phyloP scores from a whole-genome alignment of 2,113 vertebrate genomes.

The Seriola dumerili region DNA sequence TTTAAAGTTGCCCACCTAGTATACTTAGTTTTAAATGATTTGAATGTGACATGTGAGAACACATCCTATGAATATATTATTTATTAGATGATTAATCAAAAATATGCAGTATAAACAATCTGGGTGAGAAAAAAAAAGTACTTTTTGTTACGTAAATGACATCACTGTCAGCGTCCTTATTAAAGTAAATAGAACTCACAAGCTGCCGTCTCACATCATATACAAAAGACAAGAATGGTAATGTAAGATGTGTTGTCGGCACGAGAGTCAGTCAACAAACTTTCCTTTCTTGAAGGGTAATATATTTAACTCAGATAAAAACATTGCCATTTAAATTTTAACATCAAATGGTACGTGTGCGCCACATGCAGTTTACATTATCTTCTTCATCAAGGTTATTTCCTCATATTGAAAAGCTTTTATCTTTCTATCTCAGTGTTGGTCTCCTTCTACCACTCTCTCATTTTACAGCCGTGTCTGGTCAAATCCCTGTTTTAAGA shows the following conservation, averaged over 20 bases:
- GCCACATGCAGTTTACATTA: constrained; percentile 39
- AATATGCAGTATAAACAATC: not conserved
- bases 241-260: constrained; percentile 2
- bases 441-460: not conserved
- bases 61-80: not conserved
- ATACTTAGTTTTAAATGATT: constrained; percentile 6
- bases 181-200: constrained; percentile 7
- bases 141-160: not conserved
- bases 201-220: not conserved
- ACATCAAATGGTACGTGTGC: constrained; percentile 48
- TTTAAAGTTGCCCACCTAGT: constrained; percentile 11
- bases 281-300: not conserved
- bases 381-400: constrained; percentile 56
- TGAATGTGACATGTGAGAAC: constrained; percentile 3
- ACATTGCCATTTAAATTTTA: constrained; percentile 47
- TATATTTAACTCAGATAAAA: not conserved
- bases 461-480: not conserved
- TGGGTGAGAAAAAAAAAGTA: not conserved
- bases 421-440: constrained; percentile 15
- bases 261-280: not conserved
- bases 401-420: constrained; percentile 45
- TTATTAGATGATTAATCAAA: not conserved
- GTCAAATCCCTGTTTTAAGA: constrained; percentile 67
- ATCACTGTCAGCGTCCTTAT: constrained; percentile 2
- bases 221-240: constrained; percentile 12